These are phyloP conservation scores for Drosophila yakuba DNA, from an alignment of 1,140 invertebrate species.

Conservation along the genomic window DNA sequence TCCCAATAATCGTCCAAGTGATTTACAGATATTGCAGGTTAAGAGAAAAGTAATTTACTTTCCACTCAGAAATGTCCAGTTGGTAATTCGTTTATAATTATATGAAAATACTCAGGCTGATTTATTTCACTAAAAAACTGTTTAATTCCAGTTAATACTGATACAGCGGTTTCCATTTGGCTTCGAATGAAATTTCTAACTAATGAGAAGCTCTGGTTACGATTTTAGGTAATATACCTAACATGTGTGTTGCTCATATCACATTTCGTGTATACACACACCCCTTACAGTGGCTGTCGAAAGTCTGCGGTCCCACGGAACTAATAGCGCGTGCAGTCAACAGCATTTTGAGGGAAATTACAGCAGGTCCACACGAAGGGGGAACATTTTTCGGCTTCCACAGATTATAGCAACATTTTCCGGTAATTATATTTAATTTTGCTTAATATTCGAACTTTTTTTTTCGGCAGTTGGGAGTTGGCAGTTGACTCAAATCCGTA, in stretches of 20 bases:
- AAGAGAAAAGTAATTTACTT: constrained; percentile 1
- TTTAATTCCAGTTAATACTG: no score
- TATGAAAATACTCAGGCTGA: no score
- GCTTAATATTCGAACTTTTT: constrained; percentile 61
- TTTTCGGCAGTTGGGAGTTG: constrained; percentile 23
- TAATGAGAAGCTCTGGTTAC: neutral
- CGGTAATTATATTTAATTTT: constrained; percentile 81
- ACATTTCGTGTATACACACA: constrained; percentile 11
- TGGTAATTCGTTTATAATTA: neutral
- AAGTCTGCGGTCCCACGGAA: constrained; percentile 17
- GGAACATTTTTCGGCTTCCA: constrained; percentile 16
- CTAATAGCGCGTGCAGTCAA: constrained; percentile 71
- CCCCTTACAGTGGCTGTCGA: constrained; percentile 20
- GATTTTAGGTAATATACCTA: neutral
- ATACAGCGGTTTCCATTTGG: no score
- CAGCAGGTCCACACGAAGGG: constrained; percentile 12
- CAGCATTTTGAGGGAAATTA: constrained; percentile 37
- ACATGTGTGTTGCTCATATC: neutral
- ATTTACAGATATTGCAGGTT: neutral
- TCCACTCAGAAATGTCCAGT: neutral
- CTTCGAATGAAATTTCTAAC: neutral
- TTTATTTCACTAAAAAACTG: no score
- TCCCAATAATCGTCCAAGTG: neutral
- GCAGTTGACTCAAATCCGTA: constrained; percentile 38
- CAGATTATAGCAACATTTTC: constrained; percentile 66